These are phyloP conservation scores for Sinella curviseta DNA, from an alignment of 1,140 invertebrate genomes.

Conservation along the genomic window DNA sequence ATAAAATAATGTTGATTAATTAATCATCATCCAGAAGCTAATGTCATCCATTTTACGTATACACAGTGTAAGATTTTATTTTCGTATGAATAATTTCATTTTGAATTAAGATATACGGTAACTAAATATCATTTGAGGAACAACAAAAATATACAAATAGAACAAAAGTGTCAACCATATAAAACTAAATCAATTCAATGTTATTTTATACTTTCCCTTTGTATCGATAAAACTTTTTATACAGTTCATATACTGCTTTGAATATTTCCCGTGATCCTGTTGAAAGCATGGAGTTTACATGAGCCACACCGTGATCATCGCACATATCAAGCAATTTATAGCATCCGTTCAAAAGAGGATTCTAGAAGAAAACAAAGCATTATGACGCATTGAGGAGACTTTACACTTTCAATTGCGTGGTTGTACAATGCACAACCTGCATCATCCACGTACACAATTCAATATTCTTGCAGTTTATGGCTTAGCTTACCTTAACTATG, in stretches of 20 bases:
- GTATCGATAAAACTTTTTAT: slow-evolving; percentile 57
- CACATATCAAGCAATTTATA: slow-evolving; percentile 55
- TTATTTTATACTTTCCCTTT: slow-evolving; percentile 55
- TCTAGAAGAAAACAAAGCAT: slow-evolving; percentile 51
- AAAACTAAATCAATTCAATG: too few species aligned
- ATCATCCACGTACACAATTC: too few species aligned
- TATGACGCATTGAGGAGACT: background rate
- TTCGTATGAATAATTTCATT: too few species aligned
- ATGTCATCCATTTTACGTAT: too few species aligned
- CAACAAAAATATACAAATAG: background rate
- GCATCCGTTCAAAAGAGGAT: slow-evolving; percentile 53
- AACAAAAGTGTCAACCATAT: background rate
- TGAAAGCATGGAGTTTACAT: slow-evolving; percentile 54
- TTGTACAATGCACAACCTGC: too few species aligned
- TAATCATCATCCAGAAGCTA: too few species aligned
- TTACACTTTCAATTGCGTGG: background rate
- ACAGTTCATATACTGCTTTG: slow-evolving; percentile 54
- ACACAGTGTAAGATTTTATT: too few species aligned
- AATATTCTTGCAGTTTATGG: too few species aligned
- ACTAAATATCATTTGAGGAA: too few species aligned
- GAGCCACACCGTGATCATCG: slow-evolving; percentile 56
- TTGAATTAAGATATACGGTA: too few species aligned
- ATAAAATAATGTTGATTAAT: too few species aligned
- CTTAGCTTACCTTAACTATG: slow-evolving; percentile 55
- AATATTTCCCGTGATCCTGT: slow-evolving; percentile 56